Evolutionary conservation across 2,797 vertebrate genomes (phyloP).

Genomic region (Tokudaia muenninki): DNA sequence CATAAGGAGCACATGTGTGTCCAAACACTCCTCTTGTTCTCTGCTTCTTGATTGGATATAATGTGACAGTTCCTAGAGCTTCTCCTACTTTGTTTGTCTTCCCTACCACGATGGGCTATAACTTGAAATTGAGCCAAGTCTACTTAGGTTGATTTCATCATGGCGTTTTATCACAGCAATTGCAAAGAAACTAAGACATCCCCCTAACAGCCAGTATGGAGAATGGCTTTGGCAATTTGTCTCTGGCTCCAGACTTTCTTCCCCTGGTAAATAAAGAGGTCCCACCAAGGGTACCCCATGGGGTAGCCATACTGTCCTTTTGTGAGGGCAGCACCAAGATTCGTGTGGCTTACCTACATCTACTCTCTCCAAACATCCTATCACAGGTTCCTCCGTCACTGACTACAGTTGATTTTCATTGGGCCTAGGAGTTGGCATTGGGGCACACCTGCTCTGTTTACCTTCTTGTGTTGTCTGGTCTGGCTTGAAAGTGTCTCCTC

Average conservation of each 20-base stretch:
- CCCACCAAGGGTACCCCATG: background rate
- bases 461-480: background rate
- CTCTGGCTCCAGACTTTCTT: background rate
- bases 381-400: background rate
- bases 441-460: background rate
- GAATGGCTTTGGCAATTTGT: background rate
- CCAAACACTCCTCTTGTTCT: background rate
- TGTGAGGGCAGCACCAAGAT: background rate
- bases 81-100: background rate
- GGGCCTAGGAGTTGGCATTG: background rate
- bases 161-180: background rate
- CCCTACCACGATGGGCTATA: too few species aligned
- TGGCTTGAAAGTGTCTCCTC: background rate
- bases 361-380: too few species aligned
- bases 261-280: fast-evolving
- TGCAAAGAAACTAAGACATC: background rate
- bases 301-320: fast-evolving
- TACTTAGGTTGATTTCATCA: background rate
- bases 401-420: background rate
- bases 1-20: background rate
- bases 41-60: background rate
- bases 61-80: background rate
- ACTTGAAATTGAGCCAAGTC: background rate
- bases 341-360: fast-evolving
- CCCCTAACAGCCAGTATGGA: background rate